Conservation (phyloP, 2,113 vertebrate species). For the Coracopsis vasa region DNA sequence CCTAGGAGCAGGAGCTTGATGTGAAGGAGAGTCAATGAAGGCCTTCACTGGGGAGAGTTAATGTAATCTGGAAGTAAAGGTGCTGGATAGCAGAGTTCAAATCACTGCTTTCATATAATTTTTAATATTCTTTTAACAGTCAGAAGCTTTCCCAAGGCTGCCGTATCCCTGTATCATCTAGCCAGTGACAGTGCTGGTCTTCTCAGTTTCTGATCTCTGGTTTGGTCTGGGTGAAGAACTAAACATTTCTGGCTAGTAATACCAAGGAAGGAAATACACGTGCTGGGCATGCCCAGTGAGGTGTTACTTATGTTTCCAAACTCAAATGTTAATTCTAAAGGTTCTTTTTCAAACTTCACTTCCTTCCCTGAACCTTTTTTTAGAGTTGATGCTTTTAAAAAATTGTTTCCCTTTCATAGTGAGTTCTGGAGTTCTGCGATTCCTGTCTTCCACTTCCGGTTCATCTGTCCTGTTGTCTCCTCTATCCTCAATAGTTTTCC, state of each 20-base stretch:
- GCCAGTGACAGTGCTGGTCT: not conserved
- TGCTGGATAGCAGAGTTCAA: not conserved
- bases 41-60: not conserved
- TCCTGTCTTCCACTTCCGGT: not conserved
- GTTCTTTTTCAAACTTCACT: not conserved
- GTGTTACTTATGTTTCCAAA: not conserved
- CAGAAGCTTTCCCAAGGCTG: not conserved
- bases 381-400: not conserved
- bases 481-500: not conserved
- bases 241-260: not conserved
- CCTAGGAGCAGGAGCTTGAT: not conserved
- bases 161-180: not conserved
- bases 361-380: not conserved
- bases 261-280: not conserved
- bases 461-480: not conserved
- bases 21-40: fast-evolving
- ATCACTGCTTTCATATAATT: not conserved
- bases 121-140: not conserved
- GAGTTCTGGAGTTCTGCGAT: not conserved
- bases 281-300: not conserved
- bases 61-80: not conserved
- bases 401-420: not conserved
- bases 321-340: not conserved
- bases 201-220: not conserved
- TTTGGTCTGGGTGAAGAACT: not conserved